Conservation (phyloP, 2,113 vertebrate species). For the Lates calcarifer region DNA sequence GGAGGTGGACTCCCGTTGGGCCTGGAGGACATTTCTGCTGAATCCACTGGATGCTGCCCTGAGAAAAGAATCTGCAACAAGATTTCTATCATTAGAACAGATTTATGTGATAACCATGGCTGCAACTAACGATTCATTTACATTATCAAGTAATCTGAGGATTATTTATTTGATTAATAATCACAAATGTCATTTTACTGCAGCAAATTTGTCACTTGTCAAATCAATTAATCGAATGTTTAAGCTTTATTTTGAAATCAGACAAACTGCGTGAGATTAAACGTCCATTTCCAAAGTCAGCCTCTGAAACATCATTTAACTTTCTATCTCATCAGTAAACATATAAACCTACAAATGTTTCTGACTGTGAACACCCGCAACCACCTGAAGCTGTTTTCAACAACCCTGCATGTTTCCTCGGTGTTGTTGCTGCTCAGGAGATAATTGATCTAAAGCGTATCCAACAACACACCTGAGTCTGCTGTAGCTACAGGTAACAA, state of each 20-base stretch:
- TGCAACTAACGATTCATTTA: not conserved
- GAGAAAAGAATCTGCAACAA: not conserved
- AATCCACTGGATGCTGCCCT: slow-evolving; percentile 9
- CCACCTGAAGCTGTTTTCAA: too few relatives aligned
- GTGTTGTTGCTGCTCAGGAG: not conserved
- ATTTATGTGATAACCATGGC: not conserved
- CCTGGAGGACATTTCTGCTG: slow-evolving; percentile 86
- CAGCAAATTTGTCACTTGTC: too few relatives aligned
- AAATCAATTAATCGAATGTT: too few relatives aligned
- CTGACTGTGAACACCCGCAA: too few relatives aligned
- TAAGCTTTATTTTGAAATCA: too few relatives aligned
- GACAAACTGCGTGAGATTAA: too few relatives aligned
- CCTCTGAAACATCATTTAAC: too few relatives aligned
- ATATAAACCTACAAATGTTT: too few relatives aligned
- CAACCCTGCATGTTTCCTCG: not conserved
- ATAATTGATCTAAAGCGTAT: not conserved
- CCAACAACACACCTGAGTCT: not conserved
- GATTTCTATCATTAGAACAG: not conserved
- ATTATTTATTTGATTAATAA: too few relatives aligned
- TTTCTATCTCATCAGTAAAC: too few relatives aligned
- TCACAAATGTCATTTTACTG: too few relatives aligned
- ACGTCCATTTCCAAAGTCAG: too few relatives aligned
- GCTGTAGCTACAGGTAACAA: not conserved
- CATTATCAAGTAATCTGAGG: not conserved
- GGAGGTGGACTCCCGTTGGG: slow-evolving; percentile 92